Percentiles rank a stretch among this genome's conserved stretches.
These are phyloP conservation scores for Phrixothrix hirtus DNA, from an alignment of 2,888 invertebrate species.

Conservation along the genomic window DNA sequence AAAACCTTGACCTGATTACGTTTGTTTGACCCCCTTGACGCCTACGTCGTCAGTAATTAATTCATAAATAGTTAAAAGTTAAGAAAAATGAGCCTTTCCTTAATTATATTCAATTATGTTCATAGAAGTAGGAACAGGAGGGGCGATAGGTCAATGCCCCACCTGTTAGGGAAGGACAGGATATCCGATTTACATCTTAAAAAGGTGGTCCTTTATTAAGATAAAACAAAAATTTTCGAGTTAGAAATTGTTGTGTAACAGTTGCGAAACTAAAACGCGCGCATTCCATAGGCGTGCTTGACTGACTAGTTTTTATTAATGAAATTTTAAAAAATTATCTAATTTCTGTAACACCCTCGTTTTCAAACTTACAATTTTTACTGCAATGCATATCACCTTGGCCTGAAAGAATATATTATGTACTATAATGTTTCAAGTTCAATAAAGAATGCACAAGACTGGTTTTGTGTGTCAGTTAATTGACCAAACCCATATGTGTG, in stretches of 20 bases:
- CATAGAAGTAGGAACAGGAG: slow-evolving; percentile 4
- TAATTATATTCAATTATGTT: slow-evolving; percentile 1
- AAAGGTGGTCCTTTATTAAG: background rate
- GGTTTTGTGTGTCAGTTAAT: slow-evolving; percentile 12
- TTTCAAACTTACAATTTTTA: background rate
- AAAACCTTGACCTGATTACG: slow-evolving; percentile 27
- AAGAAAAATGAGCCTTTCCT: background rate
- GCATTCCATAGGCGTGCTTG: background rate
- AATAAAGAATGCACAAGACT: slow-evolving; percentile 6
- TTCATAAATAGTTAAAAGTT: background rate
- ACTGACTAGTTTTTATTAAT: background rate
- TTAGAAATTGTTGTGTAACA: background rate
- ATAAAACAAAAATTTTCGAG: background rate
- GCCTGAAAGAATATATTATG: slow-evolving; percentile 6
- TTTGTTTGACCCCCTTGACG: slow-evolving; percentile 8
- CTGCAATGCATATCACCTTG: slow-evolving; percentile 3
- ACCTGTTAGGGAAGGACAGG: slow-evolving; percentile 17
- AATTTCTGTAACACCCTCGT: background rate
- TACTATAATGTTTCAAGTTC: slow-evolving; percentile 7
- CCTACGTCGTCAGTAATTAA: background rate
- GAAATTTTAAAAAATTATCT: background rate
- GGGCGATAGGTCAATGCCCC: slow-evolving; percentile 15
- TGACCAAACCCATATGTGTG: slow-evolving; percentile 3
- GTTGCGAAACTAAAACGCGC: background rate
- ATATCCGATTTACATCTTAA: slow-evolving; percentile 7